These are phyloP conservation scores for Drosophila prolongata DNA, from an alignment of 2,888 invertebrate species.

Conservation along the genomic window DNA sequence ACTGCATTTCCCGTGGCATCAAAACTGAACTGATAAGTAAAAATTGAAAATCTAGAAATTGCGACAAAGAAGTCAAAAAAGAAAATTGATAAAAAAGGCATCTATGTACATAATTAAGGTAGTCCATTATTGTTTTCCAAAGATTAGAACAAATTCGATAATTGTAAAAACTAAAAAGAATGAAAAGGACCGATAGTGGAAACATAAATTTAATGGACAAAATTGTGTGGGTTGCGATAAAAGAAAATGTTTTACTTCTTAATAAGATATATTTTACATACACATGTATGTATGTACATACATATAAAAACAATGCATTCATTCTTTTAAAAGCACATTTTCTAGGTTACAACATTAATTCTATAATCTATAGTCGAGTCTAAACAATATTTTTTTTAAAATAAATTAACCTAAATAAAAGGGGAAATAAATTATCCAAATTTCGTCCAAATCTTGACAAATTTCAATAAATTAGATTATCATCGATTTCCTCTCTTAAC, in stretches of 20 bases:
- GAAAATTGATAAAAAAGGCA: slow-evolving; percentile 8
- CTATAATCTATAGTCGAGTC: not conserved
- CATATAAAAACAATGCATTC: not conserved
- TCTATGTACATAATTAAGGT: not conserved
- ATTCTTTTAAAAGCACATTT: not conserved
- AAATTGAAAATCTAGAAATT: not conserved
- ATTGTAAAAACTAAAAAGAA: not conserved
- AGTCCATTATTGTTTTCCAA: not conserved
- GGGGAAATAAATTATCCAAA: too few relatives aligned
- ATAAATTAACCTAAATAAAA: not conserved
- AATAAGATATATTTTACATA: not conserved
- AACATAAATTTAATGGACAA: not conserved
- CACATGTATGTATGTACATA: not conserved
- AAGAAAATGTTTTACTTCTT: not conserved
- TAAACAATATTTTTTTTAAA: not conserved
- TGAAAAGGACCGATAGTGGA: not conserved
- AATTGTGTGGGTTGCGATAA: slow-evolving; percentile 8
- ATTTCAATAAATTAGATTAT: not conserved
- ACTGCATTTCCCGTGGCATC: slow-evolving; percentile 54
- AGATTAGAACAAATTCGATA: slow-evolving; percentile 5
- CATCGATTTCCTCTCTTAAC: not conserved
- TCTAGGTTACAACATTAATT: not conserved
- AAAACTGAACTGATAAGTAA: slow-evolving; percentile 43
- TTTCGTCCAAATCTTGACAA: not conserved
- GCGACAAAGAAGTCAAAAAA: not conserved